These are phyloP conservation scores for Pseudorhombus dupliciocellatus DNA, from an alignment of 2,113 vertebrate species.

Conservation along the genomic window DNA sequence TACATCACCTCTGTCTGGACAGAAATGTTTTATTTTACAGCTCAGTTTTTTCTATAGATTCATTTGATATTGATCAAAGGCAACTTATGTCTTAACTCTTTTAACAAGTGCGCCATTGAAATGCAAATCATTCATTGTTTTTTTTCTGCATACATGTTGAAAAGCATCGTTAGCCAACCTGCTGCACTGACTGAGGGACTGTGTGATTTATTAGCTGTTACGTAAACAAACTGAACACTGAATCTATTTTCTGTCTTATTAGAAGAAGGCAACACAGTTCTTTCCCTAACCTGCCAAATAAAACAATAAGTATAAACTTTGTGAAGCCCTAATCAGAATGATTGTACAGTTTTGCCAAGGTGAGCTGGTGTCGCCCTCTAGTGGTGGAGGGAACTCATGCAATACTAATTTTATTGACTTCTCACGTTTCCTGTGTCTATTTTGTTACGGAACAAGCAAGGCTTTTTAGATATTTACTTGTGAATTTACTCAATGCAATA, in stretches of 20 bases:
- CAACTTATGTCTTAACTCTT: no score
- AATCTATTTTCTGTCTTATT: not conserved
- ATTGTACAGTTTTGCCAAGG: slow-evolving; percentile 31
- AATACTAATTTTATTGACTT: slow-evolving; percentile 44
- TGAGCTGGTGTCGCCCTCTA: slow-evolving; percentile 52
- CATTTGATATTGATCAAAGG: no score
- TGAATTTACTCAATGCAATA: slow-evolving; percentile 58
- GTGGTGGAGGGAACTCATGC: slow-evolving; percentile 25
- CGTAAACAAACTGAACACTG: not conserved
- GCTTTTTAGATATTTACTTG: slow-evolving; percentile 44
- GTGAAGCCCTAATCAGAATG: slow-evolving; percentile 23
- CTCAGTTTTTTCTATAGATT: slow-evolving; percentile 6
- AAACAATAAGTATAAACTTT: not conserved
- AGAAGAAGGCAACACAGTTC: not conserved
- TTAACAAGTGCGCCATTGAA: not conserved
- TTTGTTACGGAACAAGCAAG: slow-evolving; percentile 34
- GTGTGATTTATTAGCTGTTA: not conserved
- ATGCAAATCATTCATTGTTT: not conserved
- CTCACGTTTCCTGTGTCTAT: slow-evolving; percentile 25
- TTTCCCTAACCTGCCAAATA: no score
- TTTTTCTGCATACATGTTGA: not conserved
- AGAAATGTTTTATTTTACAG: slow-evolving; percentile 17
- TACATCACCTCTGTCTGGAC: slow-evolving; percentile 7
- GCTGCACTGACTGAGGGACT: slow-evolving; percentile 5
- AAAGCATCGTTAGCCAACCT: not conserved